These are phyloP conservation scores for Pemphredon lugubris DNA, from an alignment of 2,888 invertebrate species.

Conservation along the genomic window DNA sequence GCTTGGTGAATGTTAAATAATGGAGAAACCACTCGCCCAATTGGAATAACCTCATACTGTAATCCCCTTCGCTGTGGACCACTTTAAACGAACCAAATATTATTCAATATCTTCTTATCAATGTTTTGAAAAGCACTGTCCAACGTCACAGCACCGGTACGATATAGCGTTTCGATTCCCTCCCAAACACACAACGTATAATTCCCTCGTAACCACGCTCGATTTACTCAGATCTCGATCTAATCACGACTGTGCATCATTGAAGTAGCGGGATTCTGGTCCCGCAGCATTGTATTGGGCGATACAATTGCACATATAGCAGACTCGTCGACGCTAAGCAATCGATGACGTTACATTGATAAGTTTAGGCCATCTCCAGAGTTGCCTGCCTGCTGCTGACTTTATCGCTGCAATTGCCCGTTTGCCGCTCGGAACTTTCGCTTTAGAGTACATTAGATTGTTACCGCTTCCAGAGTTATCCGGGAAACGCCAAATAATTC, in stretches of 20 bases:
- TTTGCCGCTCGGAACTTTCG: conserved; percentile 29
- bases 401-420: conserved; percentile 29
- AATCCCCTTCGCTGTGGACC: no score
- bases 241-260: conserved; percentile 65
- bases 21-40: no score
- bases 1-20: no score
- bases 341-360: conserved; percentile 74
- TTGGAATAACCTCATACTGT: no score
- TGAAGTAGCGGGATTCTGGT: conserved; percentile 34
- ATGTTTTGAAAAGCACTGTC: conserved; percentile 31
- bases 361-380: conserved; percentile 81
- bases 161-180: conserved; percentile 56
- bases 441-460: conserved; percentile 12
- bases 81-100: no score
- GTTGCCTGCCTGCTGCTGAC: conserved; percentile 76
- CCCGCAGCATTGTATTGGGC: conserved; percentile 52
- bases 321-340: conserved; percentile 72
- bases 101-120: no score
- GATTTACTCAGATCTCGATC: conserved; percentile 3
- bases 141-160: conserved; percentile 62
- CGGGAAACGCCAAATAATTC: not conserved
- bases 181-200: not conserved
- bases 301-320: conserved; percentile 71
- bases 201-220: conserved; percentile 1
- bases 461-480: not conserved